These are phyloP conservation scores for Formicarius rufipectus DNA, from an alignment of 2,113 vertebrate genomes.

Conservation along the genomic window DNA sequence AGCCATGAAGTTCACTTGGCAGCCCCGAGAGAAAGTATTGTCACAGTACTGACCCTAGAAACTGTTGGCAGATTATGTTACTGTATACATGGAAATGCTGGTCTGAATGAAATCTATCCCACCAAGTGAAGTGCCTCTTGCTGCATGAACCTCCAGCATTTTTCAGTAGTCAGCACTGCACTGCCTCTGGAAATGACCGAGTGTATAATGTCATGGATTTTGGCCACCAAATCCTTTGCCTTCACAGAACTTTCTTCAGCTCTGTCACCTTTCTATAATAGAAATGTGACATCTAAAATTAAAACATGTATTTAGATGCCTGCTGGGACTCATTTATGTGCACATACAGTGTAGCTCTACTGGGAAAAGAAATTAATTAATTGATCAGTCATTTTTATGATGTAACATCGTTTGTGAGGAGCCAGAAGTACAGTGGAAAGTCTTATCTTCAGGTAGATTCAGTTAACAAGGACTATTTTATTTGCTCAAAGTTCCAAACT, in stretches of 20 bases:
- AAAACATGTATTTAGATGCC: not conserved
- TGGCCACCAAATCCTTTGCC: not conserved
- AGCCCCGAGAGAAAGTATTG: not conserved
- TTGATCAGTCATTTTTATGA: not conserved
- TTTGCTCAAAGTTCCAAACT: not conserved
- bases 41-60: not conserved
- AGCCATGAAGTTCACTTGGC: not conserved
- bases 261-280: slow-evolving; percentile 24
- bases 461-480: not conserved
- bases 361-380: slow-evolving; percentile 7
- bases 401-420: not conserved
- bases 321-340: not conserved
- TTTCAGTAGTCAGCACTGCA: slow-evolving; percentile 22
- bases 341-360: not conserved
- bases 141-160: not conserved
- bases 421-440: not conserved
- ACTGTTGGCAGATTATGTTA: not conserved
- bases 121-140: not conserved
- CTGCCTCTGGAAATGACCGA: slow-evolving; percentile 15
- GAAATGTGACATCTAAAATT: slow-evolving; percentile 17
- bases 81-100: not conserved
- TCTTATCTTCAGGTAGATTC: not conserved
- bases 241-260: slow-evolving; percentile 9
- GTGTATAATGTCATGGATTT: slow-evolving; percentile 50
- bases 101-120: slow-evolving; percentile 59